phyloP scores from a whole-genome alignment of 2,888 invertebrate genomes.

The Dynastes hyllus region DNA sequence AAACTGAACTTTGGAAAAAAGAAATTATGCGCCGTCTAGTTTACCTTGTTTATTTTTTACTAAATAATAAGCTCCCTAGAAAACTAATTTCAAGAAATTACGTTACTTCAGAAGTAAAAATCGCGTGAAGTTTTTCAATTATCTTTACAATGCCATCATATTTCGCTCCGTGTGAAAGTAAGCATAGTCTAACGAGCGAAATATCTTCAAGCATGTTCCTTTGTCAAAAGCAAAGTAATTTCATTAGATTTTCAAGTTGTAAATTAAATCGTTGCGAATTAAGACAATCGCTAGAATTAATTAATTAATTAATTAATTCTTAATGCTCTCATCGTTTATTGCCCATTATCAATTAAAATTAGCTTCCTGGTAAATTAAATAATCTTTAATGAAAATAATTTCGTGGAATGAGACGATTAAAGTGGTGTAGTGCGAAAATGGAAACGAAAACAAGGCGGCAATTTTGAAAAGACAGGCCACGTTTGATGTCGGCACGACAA shows the following conservation, averaged over 20 bases:
- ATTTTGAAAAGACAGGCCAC: constrained; percentile 19
- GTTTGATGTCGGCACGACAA: constrained; percentile 22
- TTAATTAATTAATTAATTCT: constrained; percentile 35
- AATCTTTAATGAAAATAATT: neutral
- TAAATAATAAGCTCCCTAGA: neutral
- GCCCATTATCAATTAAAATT: constrained; percentile 27
- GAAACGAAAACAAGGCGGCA: constrained; percentile 14
- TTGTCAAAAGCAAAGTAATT: neutral
- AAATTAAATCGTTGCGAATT: constrained; percentile 24
- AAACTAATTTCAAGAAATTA: constrained; percentile 3
- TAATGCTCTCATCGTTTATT: neutral
- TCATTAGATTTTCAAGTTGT: constrained; percentile 23
- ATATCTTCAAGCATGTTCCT: constrained; percentile 7
- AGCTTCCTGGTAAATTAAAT: constrained; percentile 9
- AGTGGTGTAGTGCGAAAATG: neutral
- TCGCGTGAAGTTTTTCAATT: constrained; percentile 28
- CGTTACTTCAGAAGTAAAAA: constrained; percentile 2
- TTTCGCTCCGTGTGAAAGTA: constrained; percentile 2
- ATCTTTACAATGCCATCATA: constrained; percentile 20
- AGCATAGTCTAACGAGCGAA: neutral
- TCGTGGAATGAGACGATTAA: neutral
- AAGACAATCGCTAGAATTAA: constrained; percentile 13
- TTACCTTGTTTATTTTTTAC: neutral
- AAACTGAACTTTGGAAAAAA: neutral
- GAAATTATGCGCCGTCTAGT: neutral